Base-by-base conservation (phyloP, 2,797 vertebrate genomes). In the Clarias laeviceps region DNA sequence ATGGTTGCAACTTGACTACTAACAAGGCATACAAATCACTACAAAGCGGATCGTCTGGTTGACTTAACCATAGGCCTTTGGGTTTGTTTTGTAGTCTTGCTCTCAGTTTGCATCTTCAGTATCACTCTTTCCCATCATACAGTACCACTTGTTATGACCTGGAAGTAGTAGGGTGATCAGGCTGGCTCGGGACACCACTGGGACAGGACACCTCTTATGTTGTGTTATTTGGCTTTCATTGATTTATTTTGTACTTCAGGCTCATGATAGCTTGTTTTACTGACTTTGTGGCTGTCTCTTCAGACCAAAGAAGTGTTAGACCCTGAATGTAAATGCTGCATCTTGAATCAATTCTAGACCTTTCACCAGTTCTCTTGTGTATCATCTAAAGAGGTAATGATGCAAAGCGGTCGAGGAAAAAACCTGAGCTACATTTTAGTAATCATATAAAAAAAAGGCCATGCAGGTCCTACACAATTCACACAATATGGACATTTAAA, bases 281-380 rank as follows among this genome's bases (percentile, higher is more conserved):
- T 0, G 32, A 80, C 78, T 64, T 45, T 18, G 61, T 50, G 29
- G 17, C 79, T 66, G 40, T 80, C 61, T 66, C 62, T 80, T 45
- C 17, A 62, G 37, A 80, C 59, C 77, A 27, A 11, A 40, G 22
- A 45, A 27, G 15, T 29, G n/a, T 50, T 62, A 20, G 15, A 50
- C 59, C 64, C 14, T 1, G n/a, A 57, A 82, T 69, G 45, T 29
- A 82, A 82, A 76, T 83, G 56, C 57, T n/a, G 54, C 37, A 65
- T 76, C 57, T 76, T 74, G 17, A 65, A 34, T 65, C 70, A 50
- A 50, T 45, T 83, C 57, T 29, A 64, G 54, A 72, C 68, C 82
- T 76, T 76, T 76, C 27, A 20, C 34, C 11, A 64, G 59, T 40
- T 64, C 59, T 64, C 57, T 54, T 76, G 40, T 76, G 82, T 24